A percentile compares a stretch with the other conserved stretches of the same genome.
Evolutionary conservation across 2,888 invertebrate species (phyloP).

Genomic region (Odontomyia ornata): DNA sequence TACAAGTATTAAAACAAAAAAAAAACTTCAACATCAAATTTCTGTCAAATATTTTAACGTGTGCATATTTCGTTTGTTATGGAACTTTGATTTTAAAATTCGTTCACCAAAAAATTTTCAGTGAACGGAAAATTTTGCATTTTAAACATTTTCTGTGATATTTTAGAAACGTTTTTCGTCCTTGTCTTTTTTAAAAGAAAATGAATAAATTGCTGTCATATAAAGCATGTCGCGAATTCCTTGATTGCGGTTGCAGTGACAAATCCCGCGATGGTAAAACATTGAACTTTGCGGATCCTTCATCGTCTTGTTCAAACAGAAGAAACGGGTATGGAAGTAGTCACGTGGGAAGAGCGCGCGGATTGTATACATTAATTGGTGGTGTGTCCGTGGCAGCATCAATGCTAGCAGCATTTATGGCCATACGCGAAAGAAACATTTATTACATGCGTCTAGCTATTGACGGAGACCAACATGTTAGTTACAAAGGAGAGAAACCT

Average conservation of each 20-base stretch:
- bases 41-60: neutral
- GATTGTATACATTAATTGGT: neutral
- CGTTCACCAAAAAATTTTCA: neutral
- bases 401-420: neutral
- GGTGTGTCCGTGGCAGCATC: neutral
- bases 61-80: neutral
- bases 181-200: neutral
- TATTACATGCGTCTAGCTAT: neutral
- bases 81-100: neutral
- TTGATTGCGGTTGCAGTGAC: neutral
- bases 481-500: neutral
- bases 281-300: neutral
- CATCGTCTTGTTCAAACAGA: neutral
- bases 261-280: neutral
- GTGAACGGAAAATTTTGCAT: neutral
- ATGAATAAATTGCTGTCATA: neutral
- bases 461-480: neutral
- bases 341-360: neutral
- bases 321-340: neutral
- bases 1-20: too few relatives aligned
- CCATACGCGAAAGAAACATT: neutral
- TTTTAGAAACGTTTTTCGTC: neutral
- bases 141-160: too few relatives aligned
- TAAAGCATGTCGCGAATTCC: neutral
- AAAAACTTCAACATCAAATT: neutral